These are phyloP conservation scores for Candoia aspera DNA, from an alignment of 2,113 vertebrate genomes.

Conservation along the genomic window DNA sequence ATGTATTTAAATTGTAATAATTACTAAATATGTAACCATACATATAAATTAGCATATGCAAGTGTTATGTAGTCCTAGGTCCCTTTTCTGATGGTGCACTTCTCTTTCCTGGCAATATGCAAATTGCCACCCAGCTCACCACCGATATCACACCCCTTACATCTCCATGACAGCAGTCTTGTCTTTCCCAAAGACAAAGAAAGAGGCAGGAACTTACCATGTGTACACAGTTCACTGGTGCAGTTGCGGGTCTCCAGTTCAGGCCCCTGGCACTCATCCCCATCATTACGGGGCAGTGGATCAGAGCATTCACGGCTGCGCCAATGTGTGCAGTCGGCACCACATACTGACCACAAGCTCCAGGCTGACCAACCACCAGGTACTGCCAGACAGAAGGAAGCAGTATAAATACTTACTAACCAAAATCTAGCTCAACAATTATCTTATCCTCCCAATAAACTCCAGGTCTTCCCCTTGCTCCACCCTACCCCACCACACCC, in stretches of 20 bases:
- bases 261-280: slow-evolving; percentile 87
- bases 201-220: slow-evolving; percentile 80
- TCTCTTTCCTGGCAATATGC: neutral
- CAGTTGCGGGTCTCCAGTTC: slow-evolving; percentile 95
- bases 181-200: neutral
- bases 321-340: slow-evolving; percentile 93
- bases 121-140: neutral
- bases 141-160: too few relatives aligned
- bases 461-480: neutral
- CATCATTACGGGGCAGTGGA: slow-evolving; percentile 90
- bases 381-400: slow-evolving; percentile 73
- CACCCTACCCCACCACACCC: neutral
- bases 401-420: slow-evolving; percentile 23
- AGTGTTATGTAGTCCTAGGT: neutral
- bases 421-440: neutral
- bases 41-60: neutral
- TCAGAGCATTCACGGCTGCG: slow-evolving; percentile 94
- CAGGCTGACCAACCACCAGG: slow-evolving; percentile 94
- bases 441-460: too few relatives aligned
- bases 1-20: neutral
- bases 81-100: neutral
- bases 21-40: neutral
- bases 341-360: slow-evolving; percentile 96
- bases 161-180: neutral
- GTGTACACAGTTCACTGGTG: slow-evolving; percentile 92